phyloP scores from a whole-genome alignment of 2,113 vertebrate species.

The Galemys pyrenaicus region DNA sequence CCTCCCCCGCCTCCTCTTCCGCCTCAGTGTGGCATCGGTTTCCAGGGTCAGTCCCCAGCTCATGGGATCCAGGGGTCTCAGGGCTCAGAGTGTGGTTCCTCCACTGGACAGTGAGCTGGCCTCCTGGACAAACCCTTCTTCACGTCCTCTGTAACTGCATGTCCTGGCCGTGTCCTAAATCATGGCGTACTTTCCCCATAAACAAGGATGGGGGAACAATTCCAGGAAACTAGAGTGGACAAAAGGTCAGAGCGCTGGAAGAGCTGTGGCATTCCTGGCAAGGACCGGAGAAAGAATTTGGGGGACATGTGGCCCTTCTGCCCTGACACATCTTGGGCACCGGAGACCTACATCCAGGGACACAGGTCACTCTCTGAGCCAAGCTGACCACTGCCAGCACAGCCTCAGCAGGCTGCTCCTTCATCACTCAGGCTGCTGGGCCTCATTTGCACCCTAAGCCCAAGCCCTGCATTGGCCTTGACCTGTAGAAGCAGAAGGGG shows the following conservation, averaged over 20 bases:
- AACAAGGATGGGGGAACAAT: not conserved
- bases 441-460: not conserved
- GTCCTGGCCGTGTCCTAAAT: not conserved
- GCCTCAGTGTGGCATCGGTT: not conserved
- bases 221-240: not conserved
- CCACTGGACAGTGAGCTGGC: not conserved
- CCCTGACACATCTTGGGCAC: not conserved
- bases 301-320: not conserved
- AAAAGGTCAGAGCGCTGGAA: not conserved
- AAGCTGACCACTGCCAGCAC: accelerated
- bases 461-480: not conserved
- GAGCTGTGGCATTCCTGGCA: not conserved
- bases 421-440: not conserved
- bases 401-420: not conserved
- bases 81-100: not conserved
- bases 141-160: not conserved
- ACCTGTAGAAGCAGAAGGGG: not conserved
- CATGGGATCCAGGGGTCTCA: not conserved
- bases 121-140: not conserved
- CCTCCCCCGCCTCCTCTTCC: accelerated
- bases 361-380: not conserved
- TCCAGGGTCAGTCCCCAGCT: not conserved
- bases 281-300: not conserved
- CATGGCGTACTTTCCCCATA: not conserved
- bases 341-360: not conserved